Evolutionary conservation across 2,797 vertebrate genomes (phyloP), one percentile per base, ranked within the genome.

Genomic region (Cryptoblepharus egeriae): DNA sequence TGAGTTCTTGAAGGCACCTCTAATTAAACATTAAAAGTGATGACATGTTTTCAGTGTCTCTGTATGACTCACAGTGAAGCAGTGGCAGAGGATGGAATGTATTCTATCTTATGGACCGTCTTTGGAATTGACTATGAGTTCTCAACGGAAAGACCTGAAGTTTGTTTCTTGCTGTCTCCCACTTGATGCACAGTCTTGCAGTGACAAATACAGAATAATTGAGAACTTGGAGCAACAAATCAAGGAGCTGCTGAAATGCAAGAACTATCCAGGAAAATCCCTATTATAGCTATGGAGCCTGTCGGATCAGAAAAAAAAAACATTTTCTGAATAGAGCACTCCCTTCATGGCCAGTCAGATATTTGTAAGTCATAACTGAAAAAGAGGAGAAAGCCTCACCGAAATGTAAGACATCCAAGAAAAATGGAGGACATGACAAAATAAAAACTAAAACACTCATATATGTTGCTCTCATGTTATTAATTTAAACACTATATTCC

Each of bases 1-100:
- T 85, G 75, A 89, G 90, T 86, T 91, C 24, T 79, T 92, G 73
- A 75, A 86, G 80, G 1, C 1, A 69, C 32, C 49, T 60, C 37
- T 63, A 55, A 75, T 86, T 1, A 63, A 70, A 32, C 26, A 37
- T 15, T 67, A 75, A 74, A 37, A 2, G 58, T 75, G 12, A 81
- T 26, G 4, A 35, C 5, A 12, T 74, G 45, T 77, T 72, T 13
- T 3, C 24, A 58, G 3, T 2, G 72, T 42, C 49, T 58, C 57
- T 32, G 32, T 42, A 24, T 12, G 71, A 0, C 13, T 81, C 61
- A 1, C 8, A 73, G 24, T 78, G 2, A 13, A 68, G 12, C 85
- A 49, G 3, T 45, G 3, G 1, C 28, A 20, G 24, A 28, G 58
- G 13, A 30, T 2, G 9, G 2, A 86, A 11, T 73, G 0, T 63